Evolutionary conservation across 2,797 vertebrate species (phyloP).

Genomic region (Mastacembelus armatus): DNA sequence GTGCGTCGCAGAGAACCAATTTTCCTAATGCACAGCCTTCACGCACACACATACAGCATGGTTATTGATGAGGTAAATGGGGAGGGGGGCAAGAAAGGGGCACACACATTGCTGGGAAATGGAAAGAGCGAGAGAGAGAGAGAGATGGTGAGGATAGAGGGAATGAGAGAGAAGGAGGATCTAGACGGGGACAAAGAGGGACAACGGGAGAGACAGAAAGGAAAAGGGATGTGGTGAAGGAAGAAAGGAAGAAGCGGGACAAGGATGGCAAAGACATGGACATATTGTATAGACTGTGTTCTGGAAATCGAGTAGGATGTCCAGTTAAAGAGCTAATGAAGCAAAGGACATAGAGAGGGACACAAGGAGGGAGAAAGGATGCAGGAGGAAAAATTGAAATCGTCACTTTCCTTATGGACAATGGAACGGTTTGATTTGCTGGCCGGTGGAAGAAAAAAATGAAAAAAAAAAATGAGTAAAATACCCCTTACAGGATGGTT

Average conservation of each 20-base stretch:
- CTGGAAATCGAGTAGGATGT: conserved; percentile 41
- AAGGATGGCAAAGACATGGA: conserved; percentile 22
- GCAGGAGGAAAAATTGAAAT: conserved; percentile 31
- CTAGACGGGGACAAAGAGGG: conserved; percentile 70
- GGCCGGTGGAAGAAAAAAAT: background rate
- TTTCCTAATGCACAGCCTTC: conserved; percentile 80
- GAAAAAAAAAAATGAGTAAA: background rate
- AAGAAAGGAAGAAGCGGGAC: conserved; percentile 32
- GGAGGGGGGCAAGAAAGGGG: conserved; percentile 74
- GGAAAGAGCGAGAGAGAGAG: conserved; percentile 48
- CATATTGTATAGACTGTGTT: conserved; percentile 11
- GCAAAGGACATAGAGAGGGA: conserved; percentile 42
- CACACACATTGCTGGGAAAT: conserved; percentile 77
- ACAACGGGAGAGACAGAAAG: conserved; percentile 39
- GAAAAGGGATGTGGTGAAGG: conserved; percentile 13
- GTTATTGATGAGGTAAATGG: conserved; percentile 85
- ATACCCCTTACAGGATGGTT: conserved; percentile 6
- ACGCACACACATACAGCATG: conserved; percentile 58
- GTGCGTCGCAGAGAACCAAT: conserved; percentile 83
- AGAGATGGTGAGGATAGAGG: conserved; percentile 26
- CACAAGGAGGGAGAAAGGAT: conserved; percentile 40
- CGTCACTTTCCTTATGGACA: conserved; percentile 18
- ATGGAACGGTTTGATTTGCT: conserved; percentile 33
- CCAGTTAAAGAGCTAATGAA: conserved; percentile 41
- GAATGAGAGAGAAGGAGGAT: conserved; percentile 58